Conservation (phyloP, 92 coral and sea anemone species). For the Ricordea florida region DNA sequence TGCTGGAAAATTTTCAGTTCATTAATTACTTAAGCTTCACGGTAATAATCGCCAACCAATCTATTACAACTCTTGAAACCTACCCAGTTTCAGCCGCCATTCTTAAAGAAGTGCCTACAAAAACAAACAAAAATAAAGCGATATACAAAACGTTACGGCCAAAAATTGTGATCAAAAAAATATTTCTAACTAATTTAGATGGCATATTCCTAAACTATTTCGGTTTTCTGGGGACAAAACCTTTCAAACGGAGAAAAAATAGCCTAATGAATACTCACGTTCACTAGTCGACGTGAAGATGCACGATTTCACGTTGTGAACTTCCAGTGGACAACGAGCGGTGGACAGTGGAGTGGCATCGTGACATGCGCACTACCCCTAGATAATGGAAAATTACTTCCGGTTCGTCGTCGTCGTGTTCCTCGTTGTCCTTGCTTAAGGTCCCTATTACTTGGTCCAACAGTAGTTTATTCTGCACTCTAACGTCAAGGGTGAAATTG, state of each 20-base stretch:
- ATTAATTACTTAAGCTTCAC: background rate
- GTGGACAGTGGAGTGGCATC: background rate
- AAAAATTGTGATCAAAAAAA: background rate
- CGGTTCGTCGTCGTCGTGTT: background rate
- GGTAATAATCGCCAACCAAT: conserved; percentile 1
- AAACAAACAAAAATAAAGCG: background rate
- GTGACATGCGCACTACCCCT: background rate
- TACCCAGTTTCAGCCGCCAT: conserved; percentile 2
- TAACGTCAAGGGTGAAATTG: too few species aligned
- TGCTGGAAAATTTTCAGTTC: conserved; percentile 9
- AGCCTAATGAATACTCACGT: conserved; percentile 2
- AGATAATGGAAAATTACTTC: background rate
- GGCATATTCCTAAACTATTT: background rate
- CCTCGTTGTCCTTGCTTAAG: background rate
- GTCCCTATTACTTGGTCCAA: too few species aligned
- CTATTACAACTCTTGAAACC: background rate
- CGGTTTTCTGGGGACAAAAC: background rate
- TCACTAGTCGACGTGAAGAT: background rate
- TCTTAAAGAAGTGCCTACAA: background rate
- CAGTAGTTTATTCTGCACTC: too few species aligned
- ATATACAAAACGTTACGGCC: too few species aligned
- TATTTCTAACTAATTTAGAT: background rate
- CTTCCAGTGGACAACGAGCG: background rate
- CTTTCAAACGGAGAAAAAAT: conserved; percentile 5
- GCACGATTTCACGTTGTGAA: background rate